A percentile compares a stretch with the other conserved stretches of the same genome.
These are phyloP conservation scores for Plagodis pulveraria DNA, from an alignment of 2,888 invertebrate species.

Conservation along the genomic window DNA sequence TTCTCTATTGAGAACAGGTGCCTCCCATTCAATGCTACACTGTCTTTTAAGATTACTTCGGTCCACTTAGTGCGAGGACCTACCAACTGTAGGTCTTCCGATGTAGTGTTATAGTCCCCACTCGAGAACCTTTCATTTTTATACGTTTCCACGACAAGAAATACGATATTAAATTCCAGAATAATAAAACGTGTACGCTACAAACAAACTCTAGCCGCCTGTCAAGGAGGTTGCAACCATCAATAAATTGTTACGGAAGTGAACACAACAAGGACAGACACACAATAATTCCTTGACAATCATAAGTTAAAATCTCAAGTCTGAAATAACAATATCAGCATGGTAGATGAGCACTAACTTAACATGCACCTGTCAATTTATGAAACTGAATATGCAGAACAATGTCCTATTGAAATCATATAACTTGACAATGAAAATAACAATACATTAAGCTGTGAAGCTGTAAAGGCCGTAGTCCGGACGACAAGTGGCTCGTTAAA, in stretches of 20 bases:
- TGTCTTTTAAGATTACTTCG: no score
- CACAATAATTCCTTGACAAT: constrained; percentile 8
- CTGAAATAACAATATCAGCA: constrained; percentile 6
- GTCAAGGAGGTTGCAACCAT: neutral
- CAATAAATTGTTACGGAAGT: constrained; percentile 6
- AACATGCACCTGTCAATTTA: constrained; percentile 18
- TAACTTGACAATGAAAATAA: constrained; percentile 11
- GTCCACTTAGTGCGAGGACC: no score
- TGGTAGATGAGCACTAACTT: constrained; percentile 7
- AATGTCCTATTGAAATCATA: constrained; percentile 21
- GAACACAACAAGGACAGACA: constrained; percentile 12
- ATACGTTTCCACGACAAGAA: no score
- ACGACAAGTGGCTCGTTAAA: constrained; percentile 19
- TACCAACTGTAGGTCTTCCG: no score
- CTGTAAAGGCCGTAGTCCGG: constrained; percentile 6
- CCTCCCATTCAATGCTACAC: no score
- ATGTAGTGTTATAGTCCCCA: no score
- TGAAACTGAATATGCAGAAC: constrained; percentile 10
- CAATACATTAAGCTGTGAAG: constrained; percentile 9
- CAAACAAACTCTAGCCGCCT: no score
- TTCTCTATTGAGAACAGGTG: no score
- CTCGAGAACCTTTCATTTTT: no score
- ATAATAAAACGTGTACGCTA: no score
- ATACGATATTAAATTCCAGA: no score
- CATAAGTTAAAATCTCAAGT: constrained; percentile 1